These are phyloP conservation scores for Acrocyrtus sp. DNA, from an alignment of 2,888 invertebrate species.

Conservation along the genomic window DNA sequence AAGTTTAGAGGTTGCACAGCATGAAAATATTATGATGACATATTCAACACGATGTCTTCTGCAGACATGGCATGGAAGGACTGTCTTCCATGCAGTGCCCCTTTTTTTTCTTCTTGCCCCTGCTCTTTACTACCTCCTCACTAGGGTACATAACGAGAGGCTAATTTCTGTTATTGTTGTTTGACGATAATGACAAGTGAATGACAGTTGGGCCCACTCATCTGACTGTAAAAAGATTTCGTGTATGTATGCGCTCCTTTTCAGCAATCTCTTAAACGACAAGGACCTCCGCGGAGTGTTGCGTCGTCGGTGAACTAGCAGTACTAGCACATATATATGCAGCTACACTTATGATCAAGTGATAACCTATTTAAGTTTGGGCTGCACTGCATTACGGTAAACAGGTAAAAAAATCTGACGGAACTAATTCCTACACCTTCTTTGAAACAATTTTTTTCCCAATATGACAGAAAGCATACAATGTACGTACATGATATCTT, in stretches of 20 bases:
- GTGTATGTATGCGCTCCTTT: no score
- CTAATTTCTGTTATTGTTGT: no score
- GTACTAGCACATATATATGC: no score
- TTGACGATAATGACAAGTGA: conserved; percentile 37
- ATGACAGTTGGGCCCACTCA: conserved; percentile 53
- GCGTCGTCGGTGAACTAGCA: no score
- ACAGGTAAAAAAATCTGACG: not conserved
- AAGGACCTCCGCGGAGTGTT: conserved; percentile 57
- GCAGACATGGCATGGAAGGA: no score
- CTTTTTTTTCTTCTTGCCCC: not conserved
- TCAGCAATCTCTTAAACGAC: no score
- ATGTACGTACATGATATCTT: not conserved
- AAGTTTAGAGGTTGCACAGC: no score
- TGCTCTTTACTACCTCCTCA: not conserved
- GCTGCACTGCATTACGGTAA: not conserved
- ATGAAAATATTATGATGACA: no score
- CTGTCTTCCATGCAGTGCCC: not conserved
- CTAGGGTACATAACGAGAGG: not conserved
- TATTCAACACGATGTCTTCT: no score
- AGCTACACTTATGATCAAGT: no score
- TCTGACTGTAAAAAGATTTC: conserved; percentile 35
- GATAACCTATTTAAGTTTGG: no score
- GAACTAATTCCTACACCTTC: not conserved
- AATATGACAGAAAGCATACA: no score
- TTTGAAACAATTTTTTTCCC: not conserved